Base-by-base conservation (phyloP, 92 coral and sea anemone species). In the Zoanthus gigantus region DNA sequence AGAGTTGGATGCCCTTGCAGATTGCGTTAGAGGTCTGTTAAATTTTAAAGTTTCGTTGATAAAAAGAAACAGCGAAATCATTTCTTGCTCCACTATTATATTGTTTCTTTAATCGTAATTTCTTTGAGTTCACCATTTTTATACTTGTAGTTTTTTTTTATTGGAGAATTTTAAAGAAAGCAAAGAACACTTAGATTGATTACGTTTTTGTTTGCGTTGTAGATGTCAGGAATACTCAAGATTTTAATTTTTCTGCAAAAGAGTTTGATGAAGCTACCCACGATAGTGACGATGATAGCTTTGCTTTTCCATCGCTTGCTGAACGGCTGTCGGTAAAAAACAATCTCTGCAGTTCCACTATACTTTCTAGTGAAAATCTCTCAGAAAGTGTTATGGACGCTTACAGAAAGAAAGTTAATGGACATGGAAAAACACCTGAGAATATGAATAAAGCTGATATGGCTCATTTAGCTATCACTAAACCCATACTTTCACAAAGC, bases 281-380 rank as follows among this genome's bases (percentile, higher is more conserved):
- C 2, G 46, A 66, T 44, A 46, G 15, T 30, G 85, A 81, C 45
- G 23, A 5, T 44, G 73, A 65, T 46, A 81, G 85, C 65, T 81
- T 81, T 2, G 30, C 60, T 14, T 81, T 81, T 17, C 85, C 85
- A 45, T 81, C 85, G 23, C 50, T 81, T 60, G 50, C 76, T 45
- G 85, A 81, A 17, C 66, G 85, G 47, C 75, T 81, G 7, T 65
- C 61, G 47, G 66, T 23, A 63, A 66, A 81, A 58, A 42, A 15
- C 9, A 34, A 50, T 53, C 46, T 10, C 46, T 4, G 13, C 16
- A 47, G 75, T 32, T 2, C 28, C 14, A 16, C 75, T 30, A 28
- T 37, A 28, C 28, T 6, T 52, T 46, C 74, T 17, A 13, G 8
- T n/a, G 34, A 58, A 47, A 29, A 81, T 28, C 47, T 17, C 7